Percentiles rank a stretch among this genome's conserved stretches.
Conservation (phyloP, 2,888 invertebrate species). For the Dryocosmus kuriphilus region DNA sequence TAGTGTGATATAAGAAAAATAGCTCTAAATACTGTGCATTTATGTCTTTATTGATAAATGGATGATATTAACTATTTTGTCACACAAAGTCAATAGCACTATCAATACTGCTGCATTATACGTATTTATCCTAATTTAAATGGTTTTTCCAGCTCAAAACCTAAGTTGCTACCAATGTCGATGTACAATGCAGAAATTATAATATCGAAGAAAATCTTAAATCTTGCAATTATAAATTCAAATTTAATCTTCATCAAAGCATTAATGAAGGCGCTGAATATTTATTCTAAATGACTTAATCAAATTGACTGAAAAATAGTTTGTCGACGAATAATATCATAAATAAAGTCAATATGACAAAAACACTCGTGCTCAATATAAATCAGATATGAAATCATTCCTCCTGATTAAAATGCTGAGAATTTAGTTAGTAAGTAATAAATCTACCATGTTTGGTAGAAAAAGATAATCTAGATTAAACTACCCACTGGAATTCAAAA, state of each 20-base stretch:
- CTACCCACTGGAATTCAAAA: neutral
- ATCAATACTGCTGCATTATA: neutral
- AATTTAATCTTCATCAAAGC: neutral
- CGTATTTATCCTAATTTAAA: conserved; percentile 1
- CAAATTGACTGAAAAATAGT: neutral
- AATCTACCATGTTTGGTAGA: neutral
- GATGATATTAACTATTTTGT: conserved; percentile 1
- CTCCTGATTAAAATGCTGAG: neutral
- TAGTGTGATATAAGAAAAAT: neutral
- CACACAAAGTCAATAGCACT: conserved; percentile 13
- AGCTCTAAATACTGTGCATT: neutral
- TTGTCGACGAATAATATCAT: neutral
- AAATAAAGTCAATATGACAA: neutral
- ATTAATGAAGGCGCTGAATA: neutral
- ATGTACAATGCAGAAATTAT: neutral
- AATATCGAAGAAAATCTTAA: neutral
- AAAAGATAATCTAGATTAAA: neutral
- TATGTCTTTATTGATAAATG: conserved; percentile 29
- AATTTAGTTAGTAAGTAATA: neutral
- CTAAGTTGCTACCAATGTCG: neutral
- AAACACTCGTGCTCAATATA: neutral
- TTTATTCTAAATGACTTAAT: neutral
- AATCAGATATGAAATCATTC: neutral
- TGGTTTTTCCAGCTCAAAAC: neutral
- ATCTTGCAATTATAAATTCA: neutral